Conservation (phyloP, 2,888 invertebrate species). For the Microchrysa polita region DNA sequence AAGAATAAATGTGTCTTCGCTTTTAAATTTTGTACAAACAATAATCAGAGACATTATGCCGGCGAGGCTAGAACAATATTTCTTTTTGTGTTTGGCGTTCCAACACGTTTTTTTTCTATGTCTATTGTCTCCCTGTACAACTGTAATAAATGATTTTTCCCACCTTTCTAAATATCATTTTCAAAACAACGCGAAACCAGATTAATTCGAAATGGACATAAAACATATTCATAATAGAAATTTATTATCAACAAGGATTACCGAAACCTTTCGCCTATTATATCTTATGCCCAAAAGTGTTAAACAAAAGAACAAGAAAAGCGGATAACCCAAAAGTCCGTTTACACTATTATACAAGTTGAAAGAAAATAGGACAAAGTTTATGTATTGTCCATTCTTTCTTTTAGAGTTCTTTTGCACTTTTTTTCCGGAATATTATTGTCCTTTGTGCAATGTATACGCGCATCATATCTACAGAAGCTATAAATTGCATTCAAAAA, state of each 20-base stretch:
- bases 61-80: neutral
- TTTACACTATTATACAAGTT: neutral
- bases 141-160: constrained; percentile 9
- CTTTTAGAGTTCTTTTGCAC: constrained; percentile 22
- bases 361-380: constrained; percentile 26
- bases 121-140: neutral
- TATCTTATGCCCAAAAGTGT: neutral
- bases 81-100: neutral
- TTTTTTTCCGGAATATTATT: neutral
- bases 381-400: constrained; percentile 19
- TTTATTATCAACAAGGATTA: constrained; percentile 41
- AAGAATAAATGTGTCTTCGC: neutral
- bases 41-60: neutral
- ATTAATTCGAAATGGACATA: constrained; percentile 29
- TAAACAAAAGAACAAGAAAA: constrained; percentile 5
- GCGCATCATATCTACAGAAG: neutral
- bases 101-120: neutral
- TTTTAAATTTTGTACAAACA: neutral
- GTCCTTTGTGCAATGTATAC: constrained; percentile 3
- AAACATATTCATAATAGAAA: constrained; percentile 28
- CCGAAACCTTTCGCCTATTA: neutral
- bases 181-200: neutral
- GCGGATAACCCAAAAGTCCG: neutral
- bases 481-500: constrained; percentile 16
- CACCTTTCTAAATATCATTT: constrained; percentile 15